phyloP scores from a whole-genome alignment of 2,113 vertebrate species.

The Rhinogobius similis region DNA sequence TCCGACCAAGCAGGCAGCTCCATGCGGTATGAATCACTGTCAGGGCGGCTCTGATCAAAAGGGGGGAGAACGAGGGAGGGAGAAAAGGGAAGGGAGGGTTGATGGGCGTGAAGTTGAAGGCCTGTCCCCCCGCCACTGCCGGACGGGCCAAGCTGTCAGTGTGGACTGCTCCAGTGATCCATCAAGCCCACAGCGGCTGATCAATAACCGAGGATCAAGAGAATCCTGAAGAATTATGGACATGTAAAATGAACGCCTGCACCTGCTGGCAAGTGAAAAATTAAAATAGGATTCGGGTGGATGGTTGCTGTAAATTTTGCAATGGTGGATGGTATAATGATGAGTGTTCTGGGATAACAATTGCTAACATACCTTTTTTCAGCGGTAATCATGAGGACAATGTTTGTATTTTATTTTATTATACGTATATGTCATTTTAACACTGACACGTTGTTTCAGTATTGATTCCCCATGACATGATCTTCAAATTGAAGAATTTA shows the following conservation, averaged over 20 bases:
- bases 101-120: constrained; percentile 57
- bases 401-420: too few species aligned
- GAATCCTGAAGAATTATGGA: constrained; percentile 41
- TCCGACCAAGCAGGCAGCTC: constrained; percentile 58
- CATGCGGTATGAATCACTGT: constrained; percentile 69
- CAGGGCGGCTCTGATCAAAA: constrained; percentile 69
- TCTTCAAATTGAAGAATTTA: too few species aligned
- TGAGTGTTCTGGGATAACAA: neutral
- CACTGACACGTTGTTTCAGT: too few species aligned
- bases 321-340: neutral
- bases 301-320: neutral
- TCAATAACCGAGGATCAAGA: constrained; percentile 67
- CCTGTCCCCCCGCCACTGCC: constrained; percentile 38
- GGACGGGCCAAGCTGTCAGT: constrained; percentile 63
- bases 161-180: constrained; percentile 60
- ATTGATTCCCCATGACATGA: too few species aligned
- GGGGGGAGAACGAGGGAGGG: constrained; percentile 8
- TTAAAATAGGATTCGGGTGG: neutral
- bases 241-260: constrained; percentile 27
- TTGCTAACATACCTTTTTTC: neutral
- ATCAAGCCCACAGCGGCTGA: constrained; percentile 60
- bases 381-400: too few species aligned
- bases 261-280: neutral
- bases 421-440: too few species aligned
- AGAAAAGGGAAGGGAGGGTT: constrained; percentile 29